These are phyloP conservation scores for Aleadryas rufinucha DNA, from an alignment of 2,113 vertebrate species.

Conservation along the genomic window DNA sequence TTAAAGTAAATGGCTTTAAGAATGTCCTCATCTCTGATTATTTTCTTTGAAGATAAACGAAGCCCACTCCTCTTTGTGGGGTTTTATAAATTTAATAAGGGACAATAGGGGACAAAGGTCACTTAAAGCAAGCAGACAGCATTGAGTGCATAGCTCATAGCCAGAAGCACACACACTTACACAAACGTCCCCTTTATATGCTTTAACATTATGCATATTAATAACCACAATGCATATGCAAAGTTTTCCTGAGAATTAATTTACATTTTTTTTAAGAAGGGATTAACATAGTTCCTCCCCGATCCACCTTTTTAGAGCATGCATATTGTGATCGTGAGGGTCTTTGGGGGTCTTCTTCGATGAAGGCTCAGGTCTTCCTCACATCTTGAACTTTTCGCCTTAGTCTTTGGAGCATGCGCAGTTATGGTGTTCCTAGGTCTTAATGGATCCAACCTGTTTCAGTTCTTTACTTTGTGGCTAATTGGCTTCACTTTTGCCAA, in stretches of 20 bases:
- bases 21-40: not conserved
- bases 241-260: not conserved
- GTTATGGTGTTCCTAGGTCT: not conserved
- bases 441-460: not conserved
- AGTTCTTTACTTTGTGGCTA: not conserved
- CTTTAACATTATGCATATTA: not conserved
- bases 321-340: not conserved
- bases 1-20: not conserved
- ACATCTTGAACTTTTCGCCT: not conserved
- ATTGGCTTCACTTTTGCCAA: not conserved
- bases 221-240: not conserved
- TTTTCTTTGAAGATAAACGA: not conserved
- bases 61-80: not conserved
- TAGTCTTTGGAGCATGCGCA: not conserved
- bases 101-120: not conserved
- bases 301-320: not conserved
- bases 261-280: not conserved
- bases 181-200: not conserved
- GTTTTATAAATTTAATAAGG: not conserved
- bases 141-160: not conserved
- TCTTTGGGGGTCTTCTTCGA: not conserved
- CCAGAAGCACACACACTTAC: not conserved
- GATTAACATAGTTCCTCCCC: not conserved
- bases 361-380: not conserved
- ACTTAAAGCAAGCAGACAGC: not conserved